phyloP scores from a whole-genome alignment of 2,113 vertebrate genomes.

The Panurus biarmicus region DNA sequence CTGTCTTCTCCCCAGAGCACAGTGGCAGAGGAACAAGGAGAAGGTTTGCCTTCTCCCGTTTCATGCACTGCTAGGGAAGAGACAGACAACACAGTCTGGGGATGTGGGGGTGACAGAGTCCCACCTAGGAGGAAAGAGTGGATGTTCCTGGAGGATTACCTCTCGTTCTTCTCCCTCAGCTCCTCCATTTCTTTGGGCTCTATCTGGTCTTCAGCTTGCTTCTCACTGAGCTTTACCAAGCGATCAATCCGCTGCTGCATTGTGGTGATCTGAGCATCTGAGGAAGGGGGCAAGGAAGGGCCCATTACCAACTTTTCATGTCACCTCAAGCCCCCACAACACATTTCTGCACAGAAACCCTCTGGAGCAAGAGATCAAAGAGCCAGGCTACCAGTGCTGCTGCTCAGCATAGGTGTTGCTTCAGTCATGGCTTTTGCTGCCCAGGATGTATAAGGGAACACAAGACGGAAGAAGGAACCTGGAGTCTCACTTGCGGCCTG shows the following conservation, averaged over 20 bases:
- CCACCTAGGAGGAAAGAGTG: neutral
- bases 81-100: neutral
- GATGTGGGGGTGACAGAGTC: neutral
- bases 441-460: neutral
- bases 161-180: constrained; percentile 76
- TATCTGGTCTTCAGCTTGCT: constrained; percentile 61
- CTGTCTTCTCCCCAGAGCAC: neutral
- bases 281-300: neutral
- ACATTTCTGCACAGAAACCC: neutral
- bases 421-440: neutral
- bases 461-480: neutral
- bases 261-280: constrained; percentile 78
- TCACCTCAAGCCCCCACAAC: neutral
- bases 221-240: constrained; percentile 70
- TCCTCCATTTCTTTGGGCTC: constrained; percentile 74
- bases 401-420: neutral
- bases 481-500: too few relatives aligned
- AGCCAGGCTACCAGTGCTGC: neutral
- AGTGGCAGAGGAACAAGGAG: neutral
- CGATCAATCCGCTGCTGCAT: constrained; percentile 82
- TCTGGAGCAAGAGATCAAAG: neutral
- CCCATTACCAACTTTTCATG: neutral
- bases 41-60: neutral
- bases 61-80: neutral
- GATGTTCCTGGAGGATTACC: constrained; percentile 14